Evolutionary conservation across 2,888 invertebrate species (phyloP).

Genomic region (Drosophila setosimentum): DNA sequence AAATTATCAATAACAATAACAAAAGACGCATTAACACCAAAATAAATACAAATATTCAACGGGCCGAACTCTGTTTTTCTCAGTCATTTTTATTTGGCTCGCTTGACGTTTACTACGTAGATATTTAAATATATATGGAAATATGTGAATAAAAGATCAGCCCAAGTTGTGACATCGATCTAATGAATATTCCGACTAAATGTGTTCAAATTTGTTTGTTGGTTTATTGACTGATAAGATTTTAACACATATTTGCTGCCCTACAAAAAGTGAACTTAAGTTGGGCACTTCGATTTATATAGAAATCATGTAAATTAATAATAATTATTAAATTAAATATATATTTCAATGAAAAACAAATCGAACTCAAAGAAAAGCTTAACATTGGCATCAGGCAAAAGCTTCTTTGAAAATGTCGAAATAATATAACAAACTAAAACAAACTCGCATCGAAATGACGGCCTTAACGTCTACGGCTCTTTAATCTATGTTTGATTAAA

Average conservation of each 20-base stretch:
- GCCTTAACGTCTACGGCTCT: background rate
- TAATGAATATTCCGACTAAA: slow-evolving; percentile 70
- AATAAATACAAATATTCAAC: slow-evolving; percentile 51
- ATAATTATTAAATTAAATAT: background rate
- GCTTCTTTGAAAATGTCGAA: background rate
- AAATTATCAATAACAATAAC: slow-evolving; percentile 39
- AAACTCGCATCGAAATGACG: too few species aligned
- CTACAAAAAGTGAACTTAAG: slow-evolving; percentile 25
- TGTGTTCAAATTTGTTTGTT: slow-evolving; percentile 65
- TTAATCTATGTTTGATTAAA: background rate
- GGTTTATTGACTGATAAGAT: slow-evolving; percentile 46
- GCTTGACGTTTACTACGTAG: slow-evolving; percentile 31
- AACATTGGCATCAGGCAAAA: background rate
- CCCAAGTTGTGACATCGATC: slow-evolving; percentile 31
- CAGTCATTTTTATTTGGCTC: slow-evolving; percentile 25
- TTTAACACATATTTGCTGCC: slow-evolving; percentile 57
- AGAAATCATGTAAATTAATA: background rate
- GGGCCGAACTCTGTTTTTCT: slow-evolving; percentile 9
- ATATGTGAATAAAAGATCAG: slow-evolving; percentile 54
- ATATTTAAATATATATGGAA: slow-evolving; percentile 72
- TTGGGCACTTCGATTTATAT: slow-evolving; percentile 17
- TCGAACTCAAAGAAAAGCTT: background rate
- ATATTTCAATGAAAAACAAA: slow-evolving; percentile 9
- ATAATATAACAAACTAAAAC: background rate
- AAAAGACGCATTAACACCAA: slow-evolving; percentile 46